These are phyloP conservation scores for Enteromius thamalakanensis DNA, from an alignment of 2,797 vertebrate species.

Conservation along the genomic window DNA sequence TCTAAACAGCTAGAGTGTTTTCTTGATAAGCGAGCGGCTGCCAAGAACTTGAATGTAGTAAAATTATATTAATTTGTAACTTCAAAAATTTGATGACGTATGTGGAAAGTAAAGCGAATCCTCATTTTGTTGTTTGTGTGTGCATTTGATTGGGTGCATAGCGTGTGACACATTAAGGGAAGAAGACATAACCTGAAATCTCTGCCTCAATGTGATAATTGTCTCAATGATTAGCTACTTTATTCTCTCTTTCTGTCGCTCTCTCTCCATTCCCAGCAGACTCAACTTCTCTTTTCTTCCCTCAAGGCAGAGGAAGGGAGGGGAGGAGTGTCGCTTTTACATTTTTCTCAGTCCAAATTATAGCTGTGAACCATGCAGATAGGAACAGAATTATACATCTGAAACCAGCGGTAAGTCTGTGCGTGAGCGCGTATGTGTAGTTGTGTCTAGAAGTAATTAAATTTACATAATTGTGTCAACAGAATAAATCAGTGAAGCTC, in stretches of 20 bases:
- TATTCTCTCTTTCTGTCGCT: conserved; percentile 33
- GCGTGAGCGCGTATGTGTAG: conserved; percentile 23
- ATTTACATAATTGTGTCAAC: conserved; percentile 54
- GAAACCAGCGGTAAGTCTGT: conserved; percentile 42
- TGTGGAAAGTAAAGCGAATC: conserved; percentile 5
- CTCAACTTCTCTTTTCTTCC: conserved; percentile 43
- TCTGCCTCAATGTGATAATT: conserved; percentile 34
- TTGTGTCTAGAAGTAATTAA: conserved; percentile 40
- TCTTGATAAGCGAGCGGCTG: conserved; percentile 7
- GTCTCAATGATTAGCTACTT: conserved; percentile 36
- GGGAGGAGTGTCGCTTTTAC: conserved; percentile 42
- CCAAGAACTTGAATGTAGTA: conserved; percentile 21
- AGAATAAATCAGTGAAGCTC: conserved; percentile 48
- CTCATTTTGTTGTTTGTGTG: conserved; percentile 21
- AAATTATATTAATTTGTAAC: conserved; percentile 23
- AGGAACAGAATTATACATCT: conserved; percentile 43
- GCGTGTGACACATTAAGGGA: conserved; percentile 25
- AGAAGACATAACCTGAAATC: conserved; percentile 33
- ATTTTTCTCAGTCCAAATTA: conserved; percentile 53
- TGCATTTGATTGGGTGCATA: conserved; percentile 8
- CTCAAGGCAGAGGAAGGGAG: conserved; percentile 42
- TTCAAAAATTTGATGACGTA: conserved; percentile 21
- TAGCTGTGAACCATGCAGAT: conserved; percentile 49
- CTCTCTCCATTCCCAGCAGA: conserved; percentile 43
- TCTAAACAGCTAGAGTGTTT: conserved; percentile 16